Base-by-base conservation (phyloP, 2,797 vertebrate genomes). In the Sphenopsis melanotis region DNA sequence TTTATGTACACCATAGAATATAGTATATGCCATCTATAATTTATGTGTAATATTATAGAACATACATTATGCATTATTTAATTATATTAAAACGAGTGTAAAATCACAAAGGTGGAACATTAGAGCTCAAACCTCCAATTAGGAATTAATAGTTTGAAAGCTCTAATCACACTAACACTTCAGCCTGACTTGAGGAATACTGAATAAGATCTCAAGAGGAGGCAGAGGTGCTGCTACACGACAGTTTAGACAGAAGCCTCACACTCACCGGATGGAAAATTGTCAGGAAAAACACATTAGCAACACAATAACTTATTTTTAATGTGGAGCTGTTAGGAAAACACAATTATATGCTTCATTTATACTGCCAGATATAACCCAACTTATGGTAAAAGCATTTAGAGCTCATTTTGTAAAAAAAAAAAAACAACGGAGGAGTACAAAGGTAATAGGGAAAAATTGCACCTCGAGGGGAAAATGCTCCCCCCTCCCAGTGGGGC, bases 341-440 rank as follows among this genome's bases (percentile, higher is more conserved):
- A 97, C 89, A 94, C 95, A 96, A 97, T 96, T 95, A 96, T 92
- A 95, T 95, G 97, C 94, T 96, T 97, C 93, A 77, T 83, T 95
- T 96, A 77, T 80, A 83, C 93, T 71, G 84, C 78, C 90, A 95
- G 96, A 97, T 89, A 91, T n/a, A 92, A 97, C 64, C 90, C 71
- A 81, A 74, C 77, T 77, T 47, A 68, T 15, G 55, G 29, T 8
- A 82, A 60, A 91, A 79, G 84, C 84, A 69, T 22, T 82, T 47
- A 50, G 88, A 55, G 42, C 69, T 92, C 88, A 4, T 50, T 93
- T 93, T 37, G 15, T 72, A 34, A 59, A 71, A 84, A 29, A 44
- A 50, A 50, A 50, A 13, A 23, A 29, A 3, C 27, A 34, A 3
- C 70, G 41, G 20, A 74, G 49, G 36, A 63, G 52, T 56, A 19